Base-by-base conservation (phyloP, 2,113 vertebrate species). In the Neoarius graeffei region DNA sequence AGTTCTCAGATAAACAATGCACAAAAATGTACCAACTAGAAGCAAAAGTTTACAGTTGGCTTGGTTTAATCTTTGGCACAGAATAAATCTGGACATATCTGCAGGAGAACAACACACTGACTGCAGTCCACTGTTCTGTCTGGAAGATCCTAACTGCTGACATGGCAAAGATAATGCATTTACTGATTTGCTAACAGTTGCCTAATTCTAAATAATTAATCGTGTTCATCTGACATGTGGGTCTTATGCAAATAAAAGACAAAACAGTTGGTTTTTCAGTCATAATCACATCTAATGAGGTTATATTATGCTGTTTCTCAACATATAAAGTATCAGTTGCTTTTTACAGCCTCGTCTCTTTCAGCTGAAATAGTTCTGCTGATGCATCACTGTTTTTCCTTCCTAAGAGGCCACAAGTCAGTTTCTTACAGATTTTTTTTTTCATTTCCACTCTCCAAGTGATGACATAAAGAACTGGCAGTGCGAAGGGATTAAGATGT, bases 361-460 rank as follows among this genome's bases (percentile, higher is more conserved):
- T 67, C 48, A 42, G 50, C n/a, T 76, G 23, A 83, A 83, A 64
- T 60, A 74, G 59, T 83, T 76, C 42, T 87, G 80, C 64, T 83
- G 86, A 81, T 76, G 67, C 27, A 35, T 85, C 50, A 82, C 35
- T 64, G 86, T 87, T 87, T 87, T 87, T 64, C 86, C 80, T 67
- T 83, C 35, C 35, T 83, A 64, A 83, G 9, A 87, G 42, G 54
- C 86, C 57, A 56, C 69, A 83, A 54, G 42, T 25, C 67, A 74
- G 42, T 87, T 87, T 87, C 86, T 87, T 59, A 77, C 59, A 64
- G 87, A 50, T 77, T 87, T 35, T 83, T 87, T 87, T n/a, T 77
- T n/a, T 87, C 35, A 57, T 48, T 59, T 79, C 71, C 27, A 84
- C 84, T 76, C 48, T 84, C 60, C 15, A 54, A 83, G 62, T 82